phyloP scores from a whole-genome alignment of 2,797 vertebrate genomes.

The Pseudochromis fuscus region DNA sequence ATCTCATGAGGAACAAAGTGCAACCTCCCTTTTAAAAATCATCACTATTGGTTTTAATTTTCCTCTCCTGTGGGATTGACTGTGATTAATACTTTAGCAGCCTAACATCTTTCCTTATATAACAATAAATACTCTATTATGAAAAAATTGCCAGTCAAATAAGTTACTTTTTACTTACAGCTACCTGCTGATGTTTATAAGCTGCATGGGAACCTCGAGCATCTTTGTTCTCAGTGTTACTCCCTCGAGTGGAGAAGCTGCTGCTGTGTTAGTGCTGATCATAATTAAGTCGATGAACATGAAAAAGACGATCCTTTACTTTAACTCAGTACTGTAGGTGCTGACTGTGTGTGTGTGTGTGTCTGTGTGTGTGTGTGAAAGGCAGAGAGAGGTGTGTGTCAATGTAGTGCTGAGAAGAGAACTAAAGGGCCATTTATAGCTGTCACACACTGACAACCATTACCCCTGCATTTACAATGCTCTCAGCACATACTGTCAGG shows the following conservation, averaged over 20 bases:
- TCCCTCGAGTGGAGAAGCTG: conserved; percentile 48
- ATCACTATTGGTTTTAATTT: background rate
- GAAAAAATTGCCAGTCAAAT: conserved; percentile 22
- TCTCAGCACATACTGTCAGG: conserved; percentile 75
- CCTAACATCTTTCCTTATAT: background rate
- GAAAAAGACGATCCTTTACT: conserved; percentile 64
- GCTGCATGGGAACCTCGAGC: conserved; percentile 55
- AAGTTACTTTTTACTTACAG: conserved; percentile 40
- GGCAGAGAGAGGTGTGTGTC: conserved; percentile 54
- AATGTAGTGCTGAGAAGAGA: conserved; percentile 71
- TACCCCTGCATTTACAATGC: conserved; percentile 81
- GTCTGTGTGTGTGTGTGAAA: conserved; percentile 17
- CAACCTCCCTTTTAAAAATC: background rate
- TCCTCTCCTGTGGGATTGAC: background rate
- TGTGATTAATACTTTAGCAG: background rate
- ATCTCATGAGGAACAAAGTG: background rate
- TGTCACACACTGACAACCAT: conserved; percentile 80
- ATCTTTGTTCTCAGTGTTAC: conserved; percentile 37
- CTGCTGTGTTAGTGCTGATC: conserved; percentile 46
- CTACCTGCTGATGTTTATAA: conserved; percentile 45
- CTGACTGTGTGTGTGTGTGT: conserved; percentile 40
- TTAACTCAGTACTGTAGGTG: conserved; percentile 29
- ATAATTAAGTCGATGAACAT: conserved; percentile 71
- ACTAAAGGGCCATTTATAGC: conserved; percentile 81
- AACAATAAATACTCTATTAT: conserved; percentile 30